phyloP scores from a whole-genome alignment of 2,113 vertebrate genomes.

The Lagopus leucura region DNA sequence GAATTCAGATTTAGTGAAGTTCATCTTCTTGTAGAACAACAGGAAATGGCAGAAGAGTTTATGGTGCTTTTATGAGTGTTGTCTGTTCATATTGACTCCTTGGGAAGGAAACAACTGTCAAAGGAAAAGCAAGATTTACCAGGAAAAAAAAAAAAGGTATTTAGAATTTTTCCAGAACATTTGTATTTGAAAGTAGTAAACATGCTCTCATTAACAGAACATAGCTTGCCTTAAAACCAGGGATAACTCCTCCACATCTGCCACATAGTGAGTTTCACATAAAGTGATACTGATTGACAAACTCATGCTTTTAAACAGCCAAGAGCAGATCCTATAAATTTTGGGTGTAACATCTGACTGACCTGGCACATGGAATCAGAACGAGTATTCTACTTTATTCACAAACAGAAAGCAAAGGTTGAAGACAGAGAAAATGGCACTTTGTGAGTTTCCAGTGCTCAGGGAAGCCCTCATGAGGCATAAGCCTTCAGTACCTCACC shows the following conservation, averaged over 20 bases:
- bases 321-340: not conserved
- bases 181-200: not conserved
- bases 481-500: not conserved
- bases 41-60: not conserved
- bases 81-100: not conserved
- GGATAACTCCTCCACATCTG: not conserved
- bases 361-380: not conserved
- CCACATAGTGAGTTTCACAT: not conserved
- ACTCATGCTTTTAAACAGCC: not conserved
- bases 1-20: not conserved
- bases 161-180: not conserved
- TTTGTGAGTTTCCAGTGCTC: not conserved
- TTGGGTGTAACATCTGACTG: not conserved
- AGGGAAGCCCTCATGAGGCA: not conserved
- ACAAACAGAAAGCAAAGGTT: not conserved
- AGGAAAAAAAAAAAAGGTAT: not conserved
- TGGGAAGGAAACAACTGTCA: not conserved
- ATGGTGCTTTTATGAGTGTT: not conserved
- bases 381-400: not conserved
- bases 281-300: not conserved
- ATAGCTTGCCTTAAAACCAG: not conserved
- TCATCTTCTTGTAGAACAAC: not conserved
- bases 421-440: not conserved
- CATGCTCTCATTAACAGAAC: not conserved
- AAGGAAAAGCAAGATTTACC: not conserved